Percentiles rank a stretch among this genome's conserved stretches.
These are phyloP conservation scores for Drosophila rellima DNA, from an alignment of 2,888 invertebrate genomes.

Conservation along the genomic window DNA sequence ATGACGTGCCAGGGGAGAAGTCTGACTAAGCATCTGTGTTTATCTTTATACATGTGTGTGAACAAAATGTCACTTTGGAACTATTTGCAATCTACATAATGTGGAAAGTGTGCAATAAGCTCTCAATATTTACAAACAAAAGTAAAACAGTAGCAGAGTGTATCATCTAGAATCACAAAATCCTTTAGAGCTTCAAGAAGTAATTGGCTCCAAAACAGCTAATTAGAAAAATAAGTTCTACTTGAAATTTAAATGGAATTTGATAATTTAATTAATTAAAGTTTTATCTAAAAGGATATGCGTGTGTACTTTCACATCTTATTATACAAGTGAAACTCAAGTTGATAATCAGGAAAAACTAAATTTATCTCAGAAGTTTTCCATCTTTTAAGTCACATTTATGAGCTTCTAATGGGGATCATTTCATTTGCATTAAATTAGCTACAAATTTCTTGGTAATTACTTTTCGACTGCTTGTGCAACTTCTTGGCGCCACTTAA, in stretches of 20 bases:
- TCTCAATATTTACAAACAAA: not conserved
- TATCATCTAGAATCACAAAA: not conserved
- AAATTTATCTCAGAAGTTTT: not conserved
- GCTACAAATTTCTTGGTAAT: not conserved
- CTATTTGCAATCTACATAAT: not conserved
- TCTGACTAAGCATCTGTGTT: not conserved
- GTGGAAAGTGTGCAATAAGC: not conserved
- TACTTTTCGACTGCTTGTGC: too few relatives aligned
- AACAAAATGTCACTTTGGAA: conserved; percentile 11
- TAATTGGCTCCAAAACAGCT: not conserved
- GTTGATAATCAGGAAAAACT: not conserved
- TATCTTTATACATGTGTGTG: not conserved
- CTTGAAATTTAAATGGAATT: not conserved
- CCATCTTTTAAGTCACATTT: not conserved
- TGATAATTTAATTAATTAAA: not conserved
- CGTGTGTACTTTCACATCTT: not conserved
- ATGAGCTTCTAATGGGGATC: too few relatives aligned
- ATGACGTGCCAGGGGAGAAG: conserved; percentile 28
- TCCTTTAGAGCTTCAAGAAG: not conserved
- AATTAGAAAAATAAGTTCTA: not conserved
- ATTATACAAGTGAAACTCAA: too few relatives aligned
- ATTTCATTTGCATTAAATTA: not conserved
- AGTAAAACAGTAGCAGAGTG: not conserved
- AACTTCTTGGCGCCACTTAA: too few relatives aligned
- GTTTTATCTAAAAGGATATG: not conserved